Percentiles rank a stretch among this genome's conserved stretches.
Conservation (phyloP, 2,113 vertebrate species). For the Apus apus region DNA sequence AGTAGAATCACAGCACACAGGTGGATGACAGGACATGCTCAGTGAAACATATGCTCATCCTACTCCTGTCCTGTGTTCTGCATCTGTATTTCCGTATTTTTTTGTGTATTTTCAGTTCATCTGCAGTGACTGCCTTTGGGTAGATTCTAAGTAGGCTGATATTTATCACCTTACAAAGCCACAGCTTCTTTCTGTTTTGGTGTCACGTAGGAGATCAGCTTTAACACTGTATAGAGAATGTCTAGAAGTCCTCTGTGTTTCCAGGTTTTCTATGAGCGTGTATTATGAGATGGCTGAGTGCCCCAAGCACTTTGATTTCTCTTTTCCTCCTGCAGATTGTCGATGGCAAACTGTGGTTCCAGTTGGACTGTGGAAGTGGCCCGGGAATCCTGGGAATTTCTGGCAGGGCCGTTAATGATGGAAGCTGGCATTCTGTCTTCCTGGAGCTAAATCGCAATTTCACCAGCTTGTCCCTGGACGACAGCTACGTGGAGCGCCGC, state of each 20-base stretch:
- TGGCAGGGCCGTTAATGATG: constrained; percentile 88
- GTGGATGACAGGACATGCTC: background rate
- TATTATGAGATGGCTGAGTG: background rate
- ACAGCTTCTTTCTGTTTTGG: background rate
- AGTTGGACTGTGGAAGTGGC: constrained; percentile 86
- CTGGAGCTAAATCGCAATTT: constrained; percentile 93
- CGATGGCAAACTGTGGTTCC: constrained; percentile 95
- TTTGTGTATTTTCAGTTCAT: background rate
- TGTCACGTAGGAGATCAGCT: background rate
- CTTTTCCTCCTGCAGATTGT: constrained; percentile 80
- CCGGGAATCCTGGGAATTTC: constrained; percentile 90
- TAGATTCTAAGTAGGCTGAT: background rate
- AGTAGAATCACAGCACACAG: background rate
- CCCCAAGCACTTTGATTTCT: background rate
- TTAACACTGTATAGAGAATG: background rate
- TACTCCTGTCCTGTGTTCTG: background rate
- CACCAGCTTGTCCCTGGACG: constrained; percentile 92
- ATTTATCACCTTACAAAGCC: background rate
- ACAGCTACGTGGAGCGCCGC: constrained; percentile 91
- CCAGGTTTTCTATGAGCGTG: accelerated
- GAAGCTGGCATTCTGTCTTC: constrained; percentile 93
- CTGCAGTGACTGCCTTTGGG: background rate
- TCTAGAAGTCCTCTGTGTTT: background rate
- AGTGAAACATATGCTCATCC: accelerated
- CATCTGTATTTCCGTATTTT: background rate